Evolutionary conservation across 2,888 invertebrate species (phyloP), one percentile per base, ranked within the genome.

Genomic region (Melinaea menophilus): DNA sequence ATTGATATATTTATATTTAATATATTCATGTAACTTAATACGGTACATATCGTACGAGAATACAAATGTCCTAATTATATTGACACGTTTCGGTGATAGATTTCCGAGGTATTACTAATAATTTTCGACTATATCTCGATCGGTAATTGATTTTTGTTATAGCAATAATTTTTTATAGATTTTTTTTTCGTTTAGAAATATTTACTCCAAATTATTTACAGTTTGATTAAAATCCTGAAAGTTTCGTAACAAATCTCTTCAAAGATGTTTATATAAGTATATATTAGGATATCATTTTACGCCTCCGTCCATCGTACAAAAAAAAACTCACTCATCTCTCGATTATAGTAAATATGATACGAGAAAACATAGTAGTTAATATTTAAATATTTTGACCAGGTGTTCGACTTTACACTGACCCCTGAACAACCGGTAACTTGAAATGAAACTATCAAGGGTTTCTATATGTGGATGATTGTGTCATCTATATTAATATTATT

Each of bases 41-140:
- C 65, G 56, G 13, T 41, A 46, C 47, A 59, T 55, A 55, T 63
- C 54, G 65, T 57, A 62, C 64, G 62, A 57, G 70, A 69, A 69
- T 70, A 70, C 64, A 55, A 70, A 70, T 70, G 69, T 64, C 58
- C 64, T 61, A 55, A 70, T 70, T 70, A 70, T 33, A 60, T 13
- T 51, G 61, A 54, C 57, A 56, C 33, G 58, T 66, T 59, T 67
- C 65, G 60, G 59, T 66, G 65, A 69, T 61, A 61, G 66, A 61
- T 51, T 35, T 7, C 12, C 13, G 46, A 13, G 2, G 31, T 34
- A 33, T 55, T 59, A 13, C 31, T 13, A 31, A 48, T 33, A 22
- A 11, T 9, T 41, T 11, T 41, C 41, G 41, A 9, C 11, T 41
- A 5, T 9, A 3, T 9, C 11, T 41, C 11, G 7, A 2, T 41